These are phyloP conservation scores for Macquaria australasica DNA, from an alignment of 2,113 vertebrate species.

Conservation along the genomic window DNA sequence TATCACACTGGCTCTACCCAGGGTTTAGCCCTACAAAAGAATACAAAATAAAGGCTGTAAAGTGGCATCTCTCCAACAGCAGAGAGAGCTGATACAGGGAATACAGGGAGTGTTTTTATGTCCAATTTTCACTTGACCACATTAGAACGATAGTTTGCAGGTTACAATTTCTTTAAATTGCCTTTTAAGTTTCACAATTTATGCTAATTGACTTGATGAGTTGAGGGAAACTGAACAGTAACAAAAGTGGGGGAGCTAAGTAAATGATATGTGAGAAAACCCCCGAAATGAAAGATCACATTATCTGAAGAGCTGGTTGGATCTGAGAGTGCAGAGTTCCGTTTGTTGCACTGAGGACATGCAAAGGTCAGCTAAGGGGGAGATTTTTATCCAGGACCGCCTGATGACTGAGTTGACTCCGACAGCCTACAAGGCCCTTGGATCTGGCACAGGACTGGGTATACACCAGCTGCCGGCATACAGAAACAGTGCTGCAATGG, in stretches of 20 bases:
- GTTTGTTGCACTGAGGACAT: not conserved
- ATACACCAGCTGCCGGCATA: constrained; percentile 18
- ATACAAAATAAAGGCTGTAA: not conserved
- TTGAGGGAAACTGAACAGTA: not conserved
- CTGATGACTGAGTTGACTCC: not conserved
- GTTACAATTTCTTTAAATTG: too few species aligned
- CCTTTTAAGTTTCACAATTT: too few species aligned
- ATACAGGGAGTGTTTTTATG: not conserved
- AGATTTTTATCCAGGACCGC: not conserved
- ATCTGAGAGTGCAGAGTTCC: not conserved
- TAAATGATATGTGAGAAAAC: not conserved
- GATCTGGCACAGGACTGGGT: not conserved
- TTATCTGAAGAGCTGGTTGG: not conserved
- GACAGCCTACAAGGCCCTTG: constrained; percentile 2
- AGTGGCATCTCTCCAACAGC: not conserved
- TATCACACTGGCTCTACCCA: not conserved
- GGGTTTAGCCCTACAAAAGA: not conserved
- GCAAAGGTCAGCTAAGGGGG: constrained; percentile 9
- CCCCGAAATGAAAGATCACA: not conserved
- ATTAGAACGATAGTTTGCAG: not conserved
- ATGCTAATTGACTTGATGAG: not conserved
- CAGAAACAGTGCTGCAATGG: constrained; percentile 33
- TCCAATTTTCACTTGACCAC: not conserved
- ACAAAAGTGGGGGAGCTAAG: not conserved
- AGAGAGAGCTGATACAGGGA: not conserved